Percentiles rank a stretch among this genome's conserved stretches.
phyloP scores from a whole-genome alignment of 2,113 vertebrate genomes.

The Otocyon megalotis region DNA sequence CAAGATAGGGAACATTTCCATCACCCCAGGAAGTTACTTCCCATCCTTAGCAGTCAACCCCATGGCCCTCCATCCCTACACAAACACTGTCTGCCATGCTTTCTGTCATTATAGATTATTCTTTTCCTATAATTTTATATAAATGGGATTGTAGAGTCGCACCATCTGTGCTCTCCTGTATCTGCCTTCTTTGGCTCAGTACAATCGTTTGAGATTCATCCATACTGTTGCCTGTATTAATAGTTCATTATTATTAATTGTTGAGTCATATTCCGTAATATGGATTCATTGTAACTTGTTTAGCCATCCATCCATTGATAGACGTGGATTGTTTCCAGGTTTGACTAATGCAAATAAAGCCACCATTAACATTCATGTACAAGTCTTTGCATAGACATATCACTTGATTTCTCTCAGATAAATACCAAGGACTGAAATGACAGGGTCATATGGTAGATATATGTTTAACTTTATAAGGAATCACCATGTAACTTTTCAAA shows the following conservation, averaged over 20 bases:
- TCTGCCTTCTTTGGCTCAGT: neutral
- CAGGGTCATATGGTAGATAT: neutral
- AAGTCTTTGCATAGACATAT: neutral
- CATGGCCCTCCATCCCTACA: neutral
- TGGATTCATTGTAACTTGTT: neutral
- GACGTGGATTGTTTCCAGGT: neutral
- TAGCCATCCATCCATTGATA: neutral
- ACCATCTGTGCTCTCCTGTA: neutral
- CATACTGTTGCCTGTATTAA: neutral
- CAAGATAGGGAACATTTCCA: neutral
- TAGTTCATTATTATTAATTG: neutral
- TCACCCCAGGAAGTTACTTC: neutral
- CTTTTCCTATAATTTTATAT: neutral
- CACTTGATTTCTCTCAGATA: constrained; percentile 32
- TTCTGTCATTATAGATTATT: neutral
- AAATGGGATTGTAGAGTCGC: neutral
- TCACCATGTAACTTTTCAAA: neutral
- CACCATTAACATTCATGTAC: neutral
- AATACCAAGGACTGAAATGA: neutral
- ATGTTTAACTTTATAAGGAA: neutral
- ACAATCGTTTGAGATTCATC: neutral
- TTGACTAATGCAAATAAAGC: neutral
- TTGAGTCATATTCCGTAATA: neutral
- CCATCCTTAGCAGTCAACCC: neutral
- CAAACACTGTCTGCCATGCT: neutral